Conservation (phyloP, 2,888 invertebrate genomes). For the Melipona beecheii region DNA sequence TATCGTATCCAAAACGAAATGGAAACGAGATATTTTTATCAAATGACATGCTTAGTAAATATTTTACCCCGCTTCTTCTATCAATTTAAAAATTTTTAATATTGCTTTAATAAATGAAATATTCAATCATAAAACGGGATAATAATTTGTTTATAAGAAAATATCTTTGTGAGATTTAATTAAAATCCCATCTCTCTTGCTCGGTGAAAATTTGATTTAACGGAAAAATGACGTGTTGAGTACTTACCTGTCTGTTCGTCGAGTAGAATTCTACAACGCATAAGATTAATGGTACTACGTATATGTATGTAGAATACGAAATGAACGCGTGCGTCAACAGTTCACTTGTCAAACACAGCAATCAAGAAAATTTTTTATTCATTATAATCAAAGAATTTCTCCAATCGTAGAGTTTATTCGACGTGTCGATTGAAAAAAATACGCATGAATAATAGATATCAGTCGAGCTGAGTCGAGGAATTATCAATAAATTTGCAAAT, state of each 20-base stretch:
- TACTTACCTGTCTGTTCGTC: not conserved
- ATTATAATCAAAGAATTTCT: not conserved
- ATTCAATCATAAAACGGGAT: conserved; percentile 28
- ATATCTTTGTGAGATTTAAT: conserved; percentile 54
- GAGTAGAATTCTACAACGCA: not conserved
- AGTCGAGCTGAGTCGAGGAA: not conserved
- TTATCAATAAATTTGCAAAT: conserved; percentile 33
- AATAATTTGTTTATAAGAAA: conserved; percentile 43
- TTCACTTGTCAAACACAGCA: not conserved
- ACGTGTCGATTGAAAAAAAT: not conserved
- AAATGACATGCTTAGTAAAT: not conserved
- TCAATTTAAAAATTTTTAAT: not conserved
- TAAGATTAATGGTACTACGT: not conserved
- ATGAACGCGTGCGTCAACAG: not conserved
- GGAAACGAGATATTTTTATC: not conserved
- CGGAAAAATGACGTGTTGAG: conserved; percentile 26
- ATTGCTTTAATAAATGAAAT: not conserved
- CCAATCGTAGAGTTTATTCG: not conserved
- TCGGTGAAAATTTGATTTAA: conserved; percentile 47
- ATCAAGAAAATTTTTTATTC: not conserved
- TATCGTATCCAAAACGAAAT: not conserved
- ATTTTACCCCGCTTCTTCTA: not conserved
- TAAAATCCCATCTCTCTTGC: conserved; percentile 41
- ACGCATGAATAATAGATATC: not conserved
- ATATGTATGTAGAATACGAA: not conserved